Evolutionary conservation across 2,797 vertebrate species (phyloP).

Genomic region (Graptemys geographica): DNA sequence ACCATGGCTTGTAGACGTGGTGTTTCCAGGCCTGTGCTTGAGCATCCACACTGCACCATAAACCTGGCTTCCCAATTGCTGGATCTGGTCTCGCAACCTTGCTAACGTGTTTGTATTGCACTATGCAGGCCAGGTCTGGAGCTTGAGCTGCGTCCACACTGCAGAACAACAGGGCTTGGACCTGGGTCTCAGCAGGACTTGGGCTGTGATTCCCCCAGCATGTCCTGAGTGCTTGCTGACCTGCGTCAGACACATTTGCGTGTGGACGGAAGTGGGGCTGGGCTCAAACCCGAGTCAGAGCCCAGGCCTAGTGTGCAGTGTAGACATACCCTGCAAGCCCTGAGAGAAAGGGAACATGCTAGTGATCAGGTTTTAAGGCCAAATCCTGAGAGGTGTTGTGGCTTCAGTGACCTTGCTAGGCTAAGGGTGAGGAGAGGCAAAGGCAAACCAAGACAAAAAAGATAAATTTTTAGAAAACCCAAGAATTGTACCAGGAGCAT

Average conservation of each 20-base stretch:
- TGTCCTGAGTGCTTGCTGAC: background rate
- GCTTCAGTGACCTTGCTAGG: background rate
- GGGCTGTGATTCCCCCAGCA: background rate
- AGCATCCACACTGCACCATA: background rate
- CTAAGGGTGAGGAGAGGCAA: background rate
- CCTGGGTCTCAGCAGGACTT: background rate
- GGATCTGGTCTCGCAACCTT: accelerated
- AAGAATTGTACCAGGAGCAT: background rate
- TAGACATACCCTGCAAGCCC: background rate
- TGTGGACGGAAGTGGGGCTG: no score
- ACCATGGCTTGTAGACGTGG: background rate
- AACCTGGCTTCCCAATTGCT: background rate
- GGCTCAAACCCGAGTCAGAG: background rate
- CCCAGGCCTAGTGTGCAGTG: background rate
- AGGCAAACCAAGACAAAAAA: background rate
- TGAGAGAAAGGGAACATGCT: background rate
- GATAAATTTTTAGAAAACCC: background rate
- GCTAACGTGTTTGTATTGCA: background rate
- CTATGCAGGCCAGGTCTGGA: background rate
- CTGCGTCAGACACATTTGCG: background rate
- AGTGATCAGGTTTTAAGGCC: background rate
- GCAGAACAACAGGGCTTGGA: no score
- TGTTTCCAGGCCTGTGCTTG: background rate
- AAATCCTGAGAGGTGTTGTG: background rate
- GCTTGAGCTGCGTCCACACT: background rate